Percentiles rank a stretch among this genome's conserved stretches.
Conservation (phyloP, 1,140 invertebrate genomes). For the Drosophila paulistorum region DNA sequence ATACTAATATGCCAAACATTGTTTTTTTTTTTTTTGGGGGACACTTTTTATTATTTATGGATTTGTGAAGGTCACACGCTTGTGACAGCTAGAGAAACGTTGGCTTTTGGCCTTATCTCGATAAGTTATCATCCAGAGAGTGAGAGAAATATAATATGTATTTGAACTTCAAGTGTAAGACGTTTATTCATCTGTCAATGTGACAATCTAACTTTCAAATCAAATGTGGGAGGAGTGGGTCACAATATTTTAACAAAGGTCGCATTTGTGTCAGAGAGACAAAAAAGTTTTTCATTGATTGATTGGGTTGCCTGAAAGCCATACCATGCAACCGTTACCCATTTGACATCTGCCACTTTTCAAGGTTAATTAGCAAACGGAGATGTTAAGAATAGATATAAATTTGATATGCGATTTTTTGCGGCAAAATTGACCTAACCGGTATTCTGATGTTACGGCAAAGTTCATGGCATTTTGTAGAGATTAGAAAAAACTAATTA, state of each 20-base stretch:
- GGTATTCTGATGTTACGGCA: slow-evolving; percentile 9
- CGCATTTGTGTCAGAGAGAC: slow-evolving; percentile 41
- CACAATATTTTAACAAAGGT: slow-evolving; percentile 57
- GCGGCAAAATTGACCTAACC: not conserved
- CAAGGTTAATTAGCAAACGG: slow-evolving; percentile 49
- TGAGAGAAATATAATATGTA: slow-evolving; percentile 3
- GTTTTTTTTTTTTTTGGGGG: not conserved
- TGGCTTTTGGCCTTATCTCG: slow-evolving; percentile 37
- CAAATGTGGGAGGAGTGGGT: slow-evolving; percentile 30
- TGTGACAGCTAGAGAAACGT: slow-evolving; percentile 39
- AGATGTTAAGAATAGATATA: slow-evolving; percentile 16
- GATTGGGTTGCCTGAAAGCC: slow-evolving; percentile 29
- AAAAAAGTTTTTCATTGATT: slow-evolving; percentile 59
- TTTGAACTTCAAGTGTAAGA: slow-evolving; percentile 8
- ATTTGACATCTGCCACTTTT: slow-evolving; percentile 25
- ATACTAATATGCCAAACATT: slow-evolving; percentile 27
- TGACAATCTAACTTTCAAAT: slow-evolving; percentile 53
- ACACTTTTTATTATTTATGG: slow-evolving; percentile 41
- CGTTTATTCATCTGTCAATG: slow-evolving; percentile 20
- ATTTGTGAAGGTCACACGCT: slow-evolving; percentile 42
- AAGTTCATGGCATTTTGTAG: slow-evolving; percentile 19
- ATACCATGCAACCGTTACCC: not conserved
- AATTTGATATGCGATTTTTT: not conserved
- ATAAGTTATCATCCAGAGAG: slow-evolving; percentile 20
- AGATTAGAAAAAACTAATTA: slow-evolving; percentile 54